phyloP scores from a whole-genome alignment of 2,888 invertebrate genomes.

The Loripinus fragilis region DNA sequence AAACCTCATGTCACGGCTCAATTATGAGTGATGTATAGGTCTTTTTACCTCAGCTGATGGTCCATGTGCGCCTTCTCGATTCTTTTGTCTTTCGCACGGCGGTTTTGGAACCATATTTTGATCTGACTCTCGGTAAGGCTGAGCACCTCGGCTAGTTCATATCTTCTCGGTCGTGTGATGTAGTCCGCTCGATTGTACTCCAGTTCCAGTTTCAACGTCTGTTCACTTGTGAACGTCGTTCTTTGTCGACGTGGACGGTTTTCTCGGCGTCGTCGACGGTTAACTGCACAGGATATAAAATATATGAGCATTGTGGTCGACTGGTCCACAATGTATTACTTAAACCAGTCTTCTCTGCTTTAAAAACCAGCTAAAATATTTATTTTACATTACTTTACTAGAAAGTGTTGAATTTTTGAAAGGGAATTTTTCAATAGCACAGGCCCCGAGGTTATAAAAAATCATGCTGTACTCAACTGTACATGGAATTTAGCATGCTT shows the following conservation, averaged over 20 bases:
- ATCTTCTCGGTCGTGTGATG: conserved; percentile 93
- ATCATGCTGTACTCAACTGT: no score
- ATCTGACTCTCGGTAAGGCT: conserved; percentile 91
- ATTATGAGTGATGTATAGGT: no score
- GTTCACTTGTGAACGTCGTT: conserved; percentile 97
- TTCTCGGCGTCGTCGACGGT: conserved; percentile 91
- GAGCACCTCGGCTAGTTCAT: conserved; percentile 90
- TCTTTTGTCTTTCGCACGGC: conserved; percentile 97
- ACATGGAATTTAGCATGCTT: no score
- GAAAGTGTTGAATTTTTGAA: no score
- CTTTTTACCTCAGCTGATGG: conserved; percentile 93
- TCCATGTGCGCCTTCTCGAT: conserved; percentile 98
- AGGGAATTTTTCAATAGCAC: no score
- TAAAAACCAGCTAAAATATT: no score
- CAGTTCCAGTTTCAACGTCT: conserved; percentile 94
- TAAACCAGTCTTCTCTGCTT: no score
- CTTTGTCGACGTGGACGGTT: conserved; percentile 94
- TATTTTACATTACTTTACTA: no score
- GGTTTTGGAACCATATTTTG: conserved; percentile 97
- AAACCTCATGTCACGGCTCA: no score
- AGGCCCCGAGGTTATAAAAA: no score
- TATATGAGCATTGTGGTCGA: no score
- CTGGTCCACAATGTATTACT: no score
- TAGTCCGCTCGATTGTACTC: conserved; percentile 97
- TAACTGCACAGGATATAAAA: conserved; percentile 87